These are phyloP conservation scores for Cepaea hortensis DNA, from an alignment of 2,888 invertebrate species.

Conservation along the genomic window DNA sequence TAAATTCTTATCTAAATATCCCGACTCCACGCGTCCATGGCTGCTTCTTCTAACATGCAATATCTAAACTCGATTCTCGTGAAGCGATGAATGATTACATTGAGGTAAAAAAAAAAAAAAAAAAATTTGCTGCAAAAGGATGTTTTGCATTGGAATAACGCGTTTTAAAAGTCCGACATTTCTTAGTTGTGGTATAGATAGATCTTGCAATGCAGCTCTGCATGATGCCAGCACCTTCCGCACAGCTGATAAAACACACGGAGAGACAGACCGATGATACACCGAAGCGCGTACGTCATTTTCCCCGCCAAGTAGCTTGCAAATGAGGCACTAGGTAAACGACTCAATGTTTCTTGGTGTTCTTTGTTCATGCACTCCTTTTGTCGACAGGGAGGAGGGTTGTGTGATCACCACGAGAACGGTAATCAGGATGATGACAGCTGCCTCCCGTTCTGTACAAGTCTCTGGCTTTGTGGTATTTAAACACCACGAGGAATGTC, in stretches of 20 bases:
- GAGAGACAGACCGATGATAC: neutral
- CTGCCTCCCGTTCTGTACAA: neutral
- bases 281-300: neutral
- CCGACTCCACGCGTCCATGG: neutral
- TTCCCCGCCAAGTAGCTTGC: neutral
- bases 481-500: too few relatives aligned
- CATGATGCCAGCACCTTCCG: neutral
- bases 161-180: neutral
- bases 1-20: conserved; percentile 2
- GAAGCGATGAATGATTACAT: neutral
- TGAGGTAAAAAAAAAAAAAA: too few relatives aligned
- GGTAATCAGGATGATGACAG: neutral
- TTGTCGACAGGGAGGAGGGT: neutral
- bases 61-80: neutral
- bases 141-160: neutral
- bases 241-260: neutral
- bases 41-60: neutral
- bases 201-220: neutral
- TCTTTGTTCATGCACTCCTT: neutral
- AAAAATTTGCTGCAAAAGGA: neutral
- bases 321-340: neutral
- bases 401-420: neutral
- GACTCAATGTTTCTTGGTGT: neutral
- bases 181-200: neutral
- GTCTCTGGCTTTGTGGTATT: neutral